Conservation (phyloP, 2,113 vertebrate species). For the Dryoscopus gambensis region DNA sequence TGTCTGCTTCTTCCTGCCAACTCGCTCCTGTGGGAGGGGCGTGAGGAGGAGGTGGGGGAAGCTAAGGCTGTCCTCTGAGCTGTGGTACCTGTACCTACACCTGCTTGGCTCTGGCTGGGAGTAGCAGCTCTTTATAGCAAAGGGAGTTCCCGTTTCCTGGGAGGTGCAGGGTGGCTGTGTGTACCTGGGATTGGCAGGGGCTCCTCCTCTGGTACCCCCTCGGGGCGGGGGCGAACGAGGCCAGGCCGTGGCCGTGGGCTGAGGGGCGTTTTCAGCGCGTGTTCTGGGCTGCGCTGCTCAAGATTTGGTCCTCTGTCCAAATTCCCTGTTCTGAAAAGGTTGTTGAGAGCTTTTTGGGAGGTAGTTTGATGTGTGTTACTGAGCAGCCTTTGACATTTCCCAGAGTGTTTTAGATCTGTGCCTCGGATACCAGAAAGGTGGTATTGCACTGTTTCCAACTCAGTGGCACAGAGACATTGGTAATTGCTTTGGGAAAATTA, state of each 20-base stretch:
- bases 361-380: not conserved
- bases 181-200: rapidly evolving
- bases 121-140: not conserved
- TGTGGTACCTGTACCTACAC: not conserved
- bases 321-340: not conserved
- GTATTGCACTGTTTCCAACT: not conserved
- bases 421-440: not conserved
- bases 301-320: not conserved
- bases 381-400: not conserved
- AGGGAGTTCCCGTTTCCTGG: not conserved
- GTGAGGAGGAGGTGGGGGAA: not conserved
- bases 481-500: not conserved
- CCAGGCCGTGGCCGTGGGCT: not conserved
- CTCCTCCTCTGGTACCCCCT: not conserved
- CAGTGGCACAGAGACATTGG: not conserved
- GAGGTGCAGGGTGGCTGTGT: rapidly evolving
- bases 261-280: not conserved
- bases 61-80: not conserved
- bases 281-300: not conserved
- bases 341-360: not conserved
- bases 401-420: not conserved
- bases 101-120: not conserved
- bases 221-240: rapidly evolving
- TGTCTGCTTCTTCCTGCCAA: not conserved
- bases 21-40: not conserved